These are phyloP conservation scores for Chorisops tibialis DNA, from an alignment of 2,888 invertebrate species.

Conservation along the genomic window DNA sequence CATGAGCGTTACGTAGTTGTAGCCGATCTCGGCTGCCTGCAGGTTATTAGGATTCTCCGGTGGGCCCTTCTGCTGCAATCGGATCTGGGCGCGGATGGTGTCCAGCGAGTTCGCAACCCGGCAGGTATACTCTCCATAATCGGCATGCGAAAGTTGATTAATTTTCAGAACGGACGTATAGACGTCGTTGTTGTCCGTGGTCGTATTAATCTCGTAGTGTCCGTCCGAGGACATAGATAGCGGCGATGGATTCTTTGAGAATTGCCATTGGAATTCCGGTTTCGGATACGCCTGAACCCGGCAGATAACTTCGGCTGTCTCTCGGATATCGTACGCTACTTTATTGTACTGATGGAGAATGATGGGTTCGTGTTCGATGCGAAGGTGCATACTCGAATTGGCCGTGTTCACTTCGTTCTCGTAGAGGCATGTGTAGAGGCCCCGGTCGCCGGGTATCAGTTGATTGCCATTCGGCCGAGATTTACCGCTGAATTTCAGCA, in stretches of 20 bases:
- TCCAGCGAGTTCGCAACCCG: conserved; percentile 81
- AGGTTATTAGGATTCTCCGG: conserved; percentile 79
- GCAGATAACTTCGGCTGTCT: conserved; percentile 83
- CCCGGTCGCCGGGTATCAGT: conserved; percentile 78
- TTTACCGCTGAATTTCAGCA: conserved; percentile 74
- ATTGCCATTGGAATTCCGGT: conserved; percentile 91
- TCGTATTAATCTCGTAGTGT: conserved; percentile 80
- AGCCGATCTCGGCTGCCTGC: conserved; percentile 69
- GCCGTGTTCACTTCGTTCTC: conserved; percentile 85
- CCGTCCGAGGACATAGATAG: conserved; percentile 77
- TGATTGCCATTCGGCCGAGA: conserved; percentile 73
- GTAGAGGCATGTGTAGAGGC: conserved; percentile 82
- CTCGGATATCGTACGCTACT: conserved; percentile 81
- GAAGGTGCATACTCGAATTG: conserved; percentile 84
- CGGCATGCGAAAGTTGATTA: conserved; percentile 71
- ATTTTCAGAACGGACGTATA: conserved; percentile 76
- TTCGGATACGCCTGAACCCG: conserved; percentile 88
- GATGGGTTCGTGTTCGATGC: conserved; percentile 89
- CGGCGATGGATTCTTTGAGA: conserved; percentile 69
- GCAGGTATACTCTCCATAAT: conserved; percentile 91
- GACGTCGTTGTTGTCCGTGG: conserved; percentile 77
- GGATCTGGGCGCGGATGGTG: conserved; percentile 69
- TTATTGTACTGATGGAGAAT: conserved; percentile 80
- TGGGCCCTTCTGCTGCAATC: conserved; percentile 79
- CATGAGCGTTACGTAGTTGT: conserved; percentile 72